These are phyloP conservation scores for Botia almorhae DNA, from an alignment of 2,797 vertebrate genomes.

Conservation along the genomic window DNA sequence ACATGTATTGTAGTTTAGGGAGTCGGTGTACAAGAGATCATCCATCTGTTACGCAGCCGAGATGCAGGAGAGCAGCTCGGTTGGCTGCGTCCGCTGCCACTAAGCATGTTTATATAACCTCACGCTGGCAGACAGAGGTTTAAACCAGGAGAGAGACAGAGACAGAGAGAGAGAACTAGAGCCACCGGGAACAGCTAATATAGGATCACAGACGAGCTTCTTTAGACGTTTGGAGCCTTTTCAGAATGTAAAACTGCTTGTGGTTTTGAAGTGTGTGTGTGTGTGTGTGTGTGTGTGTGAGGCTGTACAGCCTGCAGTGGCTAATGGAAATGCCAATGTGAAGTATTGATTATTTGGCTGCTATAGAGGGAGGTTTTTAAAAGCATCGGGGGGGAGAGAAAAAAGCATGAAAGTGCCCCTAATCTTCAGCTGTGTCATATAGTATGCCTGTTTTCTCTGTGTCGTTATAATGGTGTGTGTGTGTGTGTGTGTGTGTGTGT, in stretches of 20 bases:
- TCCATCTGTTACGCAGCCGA: slow-evolving; percentile 26
- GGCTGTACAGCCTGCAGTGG: slow-evolving; percentile 12
- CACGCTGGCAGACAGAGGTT: slow-evolving; percentile 67
- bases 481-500: slow-evolving; percentile 39
- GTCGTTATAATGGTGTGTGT: slow-evolving; percentile 42
- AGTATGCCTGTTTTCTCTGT: slow-evolving; percentile 23
- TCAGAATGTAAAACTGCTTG: neutral
- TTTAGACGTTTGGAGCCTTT: neutral
- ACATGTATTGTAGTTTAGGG: neutral
- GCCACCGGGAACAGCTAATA: neutral
- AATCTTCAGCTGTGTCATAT: slow-evolving; percentile 16
- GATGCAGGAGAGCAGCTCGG: slow-evolving; percentile 9
- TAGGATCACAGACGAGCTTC: slow-evolving; percentile 12
- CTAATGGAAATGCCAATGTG: slow-evolving; percentile 49
- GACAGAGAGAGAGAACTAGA: slow-evolving; percentile 38
- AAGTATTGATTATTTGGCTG: slow-evolving; percentile 51
- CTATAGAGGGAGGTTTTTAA: slow-evolving; percentile 41
- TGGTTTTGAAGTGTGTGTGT: slow-evolving; percentile 11
- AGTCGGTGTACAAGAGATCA: neutral
- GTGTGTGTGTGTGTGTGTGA: slow-evolving; percentile 12
- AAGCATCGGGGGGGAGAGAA: slow-evolving; percentile 23
- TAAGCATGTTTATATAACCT: slow-evolving; percentile 79
- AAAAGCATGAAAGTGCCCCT: slow-evolving; percentile 7
- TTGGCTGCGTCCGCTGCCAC: slow-evolving; percentile 60
- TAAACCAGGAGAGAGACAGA: slow-evolving; percentile 44